Base-by-base conservation (phyloP, 2,113 vertebrate species). In the Callipepla californica region DNA sequence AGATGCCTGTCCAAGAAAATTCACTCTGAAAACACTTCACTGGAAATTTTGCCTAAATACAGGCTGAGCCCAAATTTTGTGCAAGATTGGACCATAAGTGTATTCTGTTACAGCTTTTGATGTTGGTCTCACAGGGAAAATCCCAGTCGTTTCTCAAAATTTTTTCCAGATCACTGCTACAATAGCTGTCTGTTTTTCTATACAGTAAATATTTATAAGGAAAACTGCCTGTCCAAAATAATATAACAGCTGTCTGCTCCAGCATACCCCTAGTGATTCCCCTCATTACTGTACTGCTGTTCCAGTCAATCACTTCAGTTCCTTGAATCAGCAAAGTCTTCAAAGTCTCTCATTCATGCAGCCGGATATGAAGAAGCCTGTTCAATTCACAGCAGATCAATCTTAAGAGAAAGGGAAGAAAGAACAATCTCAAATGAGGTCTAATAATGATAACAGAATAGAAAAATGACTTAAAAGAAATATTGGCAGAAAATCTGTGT, bases 171-270 rank as follows among this genome's bases (percentile, higher is more conserved):
- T 94, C 80, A 77, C 82, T 85, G 87, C 63, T 86, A 94, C 66
- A 93, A 85, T 85, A 83, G 72, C 80, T 92, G 65, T 80, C 78
- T 96, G 84, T 95, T 96, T 95, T 93, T 94, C 88, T 91, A 94
- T 85, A 94, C 69, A 93, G 95, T 97, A 78, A 57, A 92, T 96
- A 95, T 96, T 97, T 96, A 92, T 96, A 94, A 94, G 91, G 53
- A 93, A 94, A 94, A 90, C 94, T 96, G 89, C 45, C 76, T 92
- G 84, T 81, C 92, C 42, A 9, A 70, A 90, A 83, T 86, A 81
- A 94, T 92, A 62, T 63, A 90, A 75, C 85, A 89, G 79, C 74
- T 95, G 85, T 93, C 88, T 92, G 26, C 67, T 88, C 88, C 79
- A 92, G 63, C 91, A 92, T 91, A 74, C 61, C 92, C 94, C 91